A percentile compares a stretch with the other conserved stretches of the same genome.
Evolutionary conservation across 2,888 invertebrate genomes (phyloP).

Genomic region (Drosophila barbarae): DNA sequence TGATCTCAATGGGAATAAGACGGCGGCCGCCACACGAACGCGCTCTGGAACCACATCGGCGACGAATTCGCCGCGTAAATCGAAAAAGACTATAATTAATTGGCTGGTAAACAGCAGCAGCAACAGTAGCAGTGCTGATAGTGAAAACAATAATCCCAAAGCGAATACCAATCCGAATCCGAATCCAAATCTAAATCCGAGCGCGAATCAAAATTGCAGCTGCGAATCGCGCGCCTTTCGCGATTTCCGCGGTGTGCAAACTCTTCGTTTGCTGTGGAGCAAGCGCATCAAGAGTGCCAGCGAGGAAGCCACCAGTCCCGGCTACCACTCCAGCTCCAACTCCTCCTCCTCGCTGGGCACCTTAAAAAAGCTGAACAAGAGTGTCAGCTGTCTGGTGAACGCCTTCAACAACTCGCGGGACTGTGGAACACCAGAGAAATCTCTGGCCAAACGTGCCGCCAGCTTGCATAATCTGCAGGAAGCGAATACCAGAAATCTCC

Average conservation of each 20-base stretch:
- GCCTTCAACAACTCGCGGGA: slow-evolving; percentile 61
- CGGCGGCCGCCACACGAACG: slow-evolving; percentile 10
- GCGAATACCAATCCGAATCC: slow-evolving; percentile 19
- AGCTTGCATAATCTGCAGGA: slow-evolving; percentile 75
- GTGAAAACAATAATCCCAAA: slow-evolving; percentile 40
- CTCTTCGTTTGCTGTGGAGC: slow-evolving; percentile 78
- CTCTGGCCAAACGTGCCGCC: slow-evolving; percentile 70
- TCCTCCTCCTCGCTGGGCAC: slow-evolving; percentile 51
- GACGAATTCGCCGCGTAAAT: slow-evolving; percentile 58
- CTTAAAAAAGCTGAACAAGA: slow-evolving; percentile 69
- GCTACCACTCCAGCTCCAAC: slow-evolving; percentile 18
- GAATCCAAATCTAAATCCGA: slow-evolving; percentile 25
- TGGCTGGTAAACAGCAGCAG: slow-evolving; percentile 73
- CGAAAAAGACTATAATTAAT: slow-evolving; percentile 75
- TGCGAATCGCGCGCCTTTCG: slow-evolving; percentile 65
- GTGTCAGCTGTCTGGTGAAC: slow-evolving; percentile 74
- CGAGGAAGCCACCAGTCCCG: slow-evolving; percentile 45
- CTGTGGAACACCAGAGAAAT: slow-evolving; percentile 39
- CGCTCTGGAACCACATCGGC: slow-evolving; percentile 11
- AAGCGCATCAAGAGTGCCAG: slow-evolving; percentile 75
- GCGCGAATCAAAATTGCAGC: slow-evolving; percentile 42
- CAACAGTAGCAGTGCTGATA: slow-evolving; percentile 32
- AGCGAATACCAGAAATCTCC: slow-evolving; percentile 22
- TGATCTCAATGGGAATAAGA: slow-evolving; percentile 56
- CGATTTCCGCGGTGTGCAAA: slow-evolving; percentile 78